Evolutionary conservation across 2,113 vertebrate genomes (phyloP), one percentile per base, ranked within the genome.

Genomic region (Zosterops pallidus): DNA sequence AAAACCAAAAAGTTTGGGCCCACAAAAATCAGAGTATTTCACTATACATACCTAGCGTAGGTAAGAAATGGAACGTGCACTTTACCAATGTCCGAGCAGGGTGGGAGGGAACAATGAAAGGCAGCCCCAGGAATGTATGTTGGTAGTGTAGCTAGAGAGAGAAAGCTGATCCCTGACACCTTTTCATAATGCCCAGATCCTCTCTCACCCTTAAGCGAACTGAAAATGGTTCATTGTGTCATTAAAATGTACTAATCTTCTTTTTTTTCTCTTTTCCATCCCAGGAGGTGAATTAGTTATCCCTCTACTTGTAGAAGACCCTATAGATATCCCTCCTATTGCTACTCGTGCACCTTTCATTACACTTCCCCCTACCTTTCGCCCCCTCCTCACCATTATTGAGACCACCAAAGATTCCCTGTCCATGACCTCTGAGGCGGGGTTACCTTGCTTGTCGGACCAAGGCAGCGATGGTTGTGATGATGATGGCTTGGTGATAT

Each of bases 401-500:
- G 99, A 99, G 98, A 99, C 98, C 99, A 99, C 99, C 99, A 99
- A 99, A 99, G 99, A 99, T 98, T 98, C 99, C 99, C 98, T 99
- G 99, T 99, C 99, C 99, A 99, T 99, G 99, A 98, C 99, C 98
- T 99, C 99, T 99, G 99, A 99, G 99, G 99, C 99, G 99, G 99
- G 99, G 98, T 99, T 99, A 98, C 99, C 99, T 99, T 99, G 99
- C 99, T 98, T 99, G 99, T 99, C 98, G 99, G 99, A 99, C 98
- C 99, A 98, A 99, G 99, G 99, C 99, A 99, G 99, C 99, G 99
- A 99, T 99, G 99, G 99, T 99, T 99, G 99, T 99, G 99, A 99
- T 99, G 99, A 99, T 99, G 99, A 99, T 99, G 99, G 99, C 99
- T 99, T 99, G 99, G 99, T 99, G 99, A 99, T 99, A 98, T 99